Evolutionary conservation across 2,888 invertebrate species (phyloP).

Genomic region (Lepidonotus clava): DNA sequence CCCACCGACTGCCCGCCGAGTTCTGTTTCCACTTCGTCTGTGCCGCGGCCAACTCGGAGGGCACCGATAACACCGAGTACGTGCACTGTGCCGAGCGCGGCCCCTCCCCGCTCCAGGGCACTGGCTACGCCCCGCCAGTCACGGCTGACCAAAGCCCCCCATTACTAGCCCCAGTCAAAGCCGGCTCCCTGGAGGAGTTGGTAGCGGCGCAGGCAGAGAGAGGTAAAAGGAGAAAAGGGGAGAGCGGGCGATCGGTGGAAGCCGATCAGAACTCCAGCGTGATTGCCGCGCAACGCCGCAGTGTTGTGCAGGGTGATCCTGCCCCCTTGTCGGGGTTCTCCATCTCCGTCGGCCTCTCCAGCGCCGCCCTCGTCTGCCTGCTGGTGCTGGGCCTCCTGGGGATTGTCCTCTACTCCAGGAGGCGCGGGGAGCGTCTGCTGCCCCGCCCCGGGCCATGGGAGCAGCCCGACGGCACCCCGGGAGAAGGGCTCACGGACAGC

Average conservation of each 20-base stretch:
- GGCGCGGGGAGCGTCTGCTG: background rate
- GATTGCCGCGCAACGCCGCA: background rate
- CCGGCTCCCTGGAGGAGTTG: background rate
- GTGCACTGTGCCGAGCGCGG: conserved; percentile 33
- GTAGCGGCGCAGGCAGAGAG: background rate
- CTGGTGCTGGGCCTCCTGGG: background rate
- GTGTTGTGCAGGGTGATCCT: background rate
- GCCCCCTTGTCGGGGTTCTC: background rate
- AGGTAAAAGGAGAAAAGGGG: background rate
- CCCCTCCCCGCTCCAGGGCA: background rate
- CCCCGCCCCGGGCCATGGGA: conserved; percentile 7
- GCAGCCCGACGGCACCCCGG: conserved; percentile 11
- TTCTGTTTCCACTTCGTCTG: conserved; percentile 42
- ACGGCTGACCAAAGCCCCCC: background rate
- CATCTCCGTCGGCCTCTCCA: conserved; percentile 30
- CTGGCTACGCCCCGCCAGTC: too few species aligned
- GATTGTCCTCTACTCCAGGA: background rate
- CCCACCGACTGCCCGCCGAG: background rate
- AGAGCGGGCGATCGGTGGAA: background rate
- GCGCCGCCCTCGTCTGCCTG: conserved; percentile 18
- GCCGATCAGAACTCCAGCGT: background rate
- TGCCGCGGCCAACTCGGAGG: conserved; percentile 29
- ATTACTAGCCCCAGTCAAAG: background rate
- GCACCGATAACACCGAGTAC: conserved; percentile 29
- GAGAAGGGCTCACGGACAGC: conserved; percentile 37